phyloP scores from a whole-genome alignment of 2,113 vertebrate genomes.

The Melanotaenia duboulayi region DNA sequence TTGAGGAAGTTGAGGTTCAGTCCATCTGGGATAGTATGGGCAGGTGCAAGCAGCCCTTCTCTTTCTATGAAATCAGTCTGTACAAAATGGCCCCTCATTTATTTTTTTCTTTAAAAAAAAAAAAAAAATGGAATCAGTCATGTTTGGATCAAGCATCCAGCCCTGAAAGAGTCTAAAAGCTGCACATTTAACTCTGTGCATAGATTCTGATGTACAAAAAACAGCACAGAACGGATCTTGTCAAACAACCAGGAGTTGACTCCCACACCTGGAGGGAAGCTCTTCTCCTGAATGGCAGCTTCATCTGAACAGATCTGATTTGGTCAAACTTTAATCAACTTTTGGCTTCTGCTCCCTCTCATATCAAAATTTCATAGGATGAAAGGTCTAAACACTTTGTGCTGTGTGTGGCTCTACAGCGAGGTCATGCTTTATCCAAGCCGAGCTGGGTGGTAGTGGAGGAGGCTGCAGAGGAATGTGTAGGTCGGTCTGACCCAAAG shows the following conservation, averaged over 20 bases:
- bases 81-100: constrained; percentile 68
- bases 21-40: constrained; percentile 29
- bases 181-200: constrained; percentile 61
- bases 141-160: constrained; percentile 47
- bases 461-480: constrained; percentile 64
- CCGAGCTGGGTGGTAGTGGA: constrained; percentile 45
- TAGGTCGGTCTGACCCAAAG: constrained; percentile 49
- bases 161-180: constrained; percentile 30
- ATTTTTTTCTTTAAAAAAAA: not conserved
- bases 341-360: constrained; percentile 63
- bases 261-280: constrained; percentile 41
- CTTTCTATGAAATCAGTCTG: constrained; percentile 43
- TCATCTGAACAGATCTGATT: constrained; percentile 36
- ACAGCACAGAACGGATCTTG: constrained; percentile 37
- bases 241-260: constrained; percentile 32
- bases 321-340: constrained; percentile 48
- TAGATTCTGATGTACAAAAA: constrained; percentile 64
- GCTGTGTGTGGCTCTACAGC: constrained; percentile 45
- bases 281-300: not conserved
- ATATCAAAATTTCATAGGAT: constrained; percentile 40
- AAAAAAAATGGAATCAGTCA: constrained; percentile 34
- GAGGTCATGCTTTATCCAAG: constrained; percentile 34
- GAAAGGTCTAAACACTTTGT: constrained; percentile 37
- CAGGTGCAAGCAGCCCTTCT: constrained; percentile 25
- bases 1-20: constrained; percentile 41